These are phyloP conservation scores for Motacilla tschutschensis DNA, from an alignment of 2,113 vertebrate genomes.

Conservation along the genomic window DNA sequence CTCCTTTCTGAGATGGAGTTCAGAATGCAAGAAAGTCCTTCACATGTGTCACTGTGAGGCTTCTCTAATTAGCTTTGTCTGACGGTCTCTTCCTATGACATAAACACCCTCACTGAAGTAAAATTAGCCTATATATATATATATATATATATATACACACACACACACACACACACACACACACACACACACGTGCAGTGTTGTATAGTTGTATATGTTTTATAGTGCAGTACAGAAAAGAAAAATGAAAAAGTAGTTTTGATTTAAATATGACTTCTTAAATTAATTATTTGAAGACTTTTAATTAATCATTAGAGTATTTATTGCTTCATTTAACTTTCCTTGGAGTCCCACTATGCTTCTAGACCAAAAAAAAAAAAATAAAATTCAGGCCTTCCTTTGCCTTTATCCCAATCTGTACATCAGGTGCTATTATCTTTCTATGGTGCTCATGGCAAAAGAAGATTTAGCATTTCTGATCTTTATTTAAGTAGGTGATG, in stretches of 20 bases:
- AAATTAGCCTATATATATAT: neutral
- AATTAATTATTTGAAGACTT: neutral
- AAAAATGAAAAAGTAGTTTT: neutral
- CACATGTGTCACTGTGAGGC: neutral
- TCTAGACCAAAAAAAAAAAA: neutral
- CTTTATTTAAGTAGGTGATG: neutral
- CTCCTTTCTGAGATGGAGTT: neutral
- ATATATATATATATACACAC: too few relatives aligned
- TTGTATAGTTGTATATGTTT: neutral
- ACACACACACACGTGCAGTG: neutral
- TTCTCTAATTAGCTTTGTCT: neutral
- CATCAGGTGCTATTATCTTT: neutral
- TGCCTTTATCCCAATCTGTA: neutral
- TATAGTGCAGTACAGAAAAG: neutral
- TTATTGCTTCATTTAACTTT: neutral
- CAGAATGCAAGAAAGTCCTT: neutral
- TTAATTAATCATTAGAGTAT: neutral
- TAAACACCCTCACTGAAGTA: neutral
- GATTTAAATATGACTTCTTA: neutral
- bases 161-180: too few relatives aligned
- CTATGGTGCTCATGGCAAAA: neutral
- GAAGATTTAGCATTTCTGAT: neutral
- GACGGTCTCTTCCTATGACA: neutral
- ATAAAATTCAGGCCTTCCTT: neutral
- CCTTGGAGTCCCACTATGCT: neutral